phyloP scores from a whole-genome alignment of 2,113 vertebrate species.

The Hystrix brachyura region DNA sequence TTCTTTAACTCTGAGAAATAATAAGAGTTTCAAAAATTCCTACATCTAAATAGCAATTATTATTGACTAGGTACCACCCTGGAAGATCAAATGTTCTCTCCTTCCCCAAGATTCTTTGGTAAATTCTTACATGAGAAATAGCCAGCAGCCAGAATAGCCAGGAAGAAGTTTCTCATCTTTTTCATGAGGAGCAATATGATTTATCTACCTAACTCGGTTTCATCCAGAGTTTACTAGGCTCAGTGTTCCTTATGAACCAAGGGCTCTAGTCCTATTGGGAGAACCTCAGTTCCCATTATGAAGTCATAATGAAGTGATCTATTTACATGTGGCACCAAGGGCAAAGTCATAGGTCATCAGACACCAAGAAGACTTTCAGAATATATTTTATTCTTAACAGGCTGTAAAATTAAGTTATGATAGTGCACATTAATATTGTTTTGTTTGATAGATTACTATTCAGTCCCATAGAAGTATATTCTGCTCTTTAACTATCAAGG shows the following conservation, averaged over 20 bases:
- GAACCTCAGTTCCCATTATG: conserved; percentile 62
- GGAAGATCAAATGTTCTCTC: not conserved
- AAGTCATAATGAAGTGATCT: conserved; percentile 62
- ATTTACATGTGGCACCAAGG: not conserved
- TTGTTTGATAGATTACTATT: conserved; percentile 26
- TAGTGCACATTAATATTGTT: not conserved
- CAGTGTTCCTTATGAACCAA: not conserved
- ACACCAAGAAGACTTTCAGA: not conserved
- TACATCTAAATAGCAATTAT: conserved; percentile 14
- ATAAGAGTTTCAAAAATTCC: not conserved
- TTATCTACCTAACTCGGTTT: not conserved
- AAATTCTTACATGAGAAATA: conserved; percentile 78
- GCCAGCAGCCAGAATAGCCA: conserved; percentile 43
- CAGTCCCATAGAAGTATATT: not conserved
- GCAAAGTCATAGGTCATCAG: not conserved
- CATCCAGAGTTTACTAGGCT: not conserved
- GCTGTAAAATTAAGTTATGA: not conserved
- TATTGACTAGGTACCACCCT: not conserved
- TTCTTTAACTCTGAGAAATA: conserved; percentile 37
- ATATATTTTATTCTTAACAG: not conserved
- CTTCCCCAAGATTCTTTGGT: not conserved
- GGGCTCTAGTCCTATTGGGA: not conserved
- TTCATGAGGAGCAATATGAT: not conserved
- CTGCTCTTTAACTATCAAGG: not conserved
- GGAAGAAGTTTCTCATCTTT: conserved; percentile 61